Evolutionary conservation across 2,888 invertebrate genomes (phyloP), one percentile per base, ranked within the genome.

Genomic region (Lepidonotus clava): DNA sequence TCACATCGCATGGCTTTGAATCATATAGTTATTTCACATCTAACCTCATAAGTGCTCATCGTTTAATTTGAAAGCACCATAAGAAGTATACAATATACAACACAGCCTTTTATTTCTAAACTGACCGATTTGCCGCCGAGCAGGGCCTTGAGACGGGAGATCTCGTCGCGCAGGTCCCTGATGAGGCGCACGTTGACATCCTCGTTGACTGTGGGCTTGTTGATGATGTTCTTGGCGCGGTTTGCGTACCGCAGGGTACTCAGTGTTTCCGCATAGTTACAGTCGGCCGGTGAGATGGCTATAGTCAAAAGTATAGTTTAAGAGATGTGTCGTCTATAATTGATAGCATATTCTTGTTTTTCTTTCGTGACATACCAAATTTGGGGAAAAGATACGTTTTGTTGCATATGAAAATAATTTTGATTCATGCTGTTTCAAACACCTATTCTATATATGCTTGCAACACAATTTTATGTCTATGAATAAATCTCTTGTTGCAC

Each of bases 181-280:
- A 96, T 96, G 77, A 95, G 95, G 90, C 94, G 95, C 88, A 95
- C 96, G 92, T 95, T 95, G 86, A 92, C 90, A 91, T 94, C 96
- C 94, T 96, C 96, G 94, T 96, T 96, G 90, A 96, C 95, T 90
- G 95, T 95, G 83, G 96, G 96, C 91, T 95, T 95, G 92, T 96
- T 96, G 91, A 96, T 95, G 84, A 97, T 96, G 91, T 96, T 96
- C 89, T 97, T 96, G 90, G 97, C 97, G 87, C 96, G 95, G 90
- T 96, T 96, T 87, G 97, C 97, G 95, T 97, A 97, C 88, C 97
- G 96, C 77, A 97, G 95, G 21, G 97, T 97, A 91, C 96, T 97
- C 83, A 97, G 95, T 8, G 97, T 97, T 94, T 97, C 97, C 91
- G 96, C 96, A 95, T 97, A 97, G 94, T 96, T 96, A 84, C 95